phyloP scores from a whole-genome alignment of 2,888 invertebrate species.

The Dichetophora obliterata region DNA sequence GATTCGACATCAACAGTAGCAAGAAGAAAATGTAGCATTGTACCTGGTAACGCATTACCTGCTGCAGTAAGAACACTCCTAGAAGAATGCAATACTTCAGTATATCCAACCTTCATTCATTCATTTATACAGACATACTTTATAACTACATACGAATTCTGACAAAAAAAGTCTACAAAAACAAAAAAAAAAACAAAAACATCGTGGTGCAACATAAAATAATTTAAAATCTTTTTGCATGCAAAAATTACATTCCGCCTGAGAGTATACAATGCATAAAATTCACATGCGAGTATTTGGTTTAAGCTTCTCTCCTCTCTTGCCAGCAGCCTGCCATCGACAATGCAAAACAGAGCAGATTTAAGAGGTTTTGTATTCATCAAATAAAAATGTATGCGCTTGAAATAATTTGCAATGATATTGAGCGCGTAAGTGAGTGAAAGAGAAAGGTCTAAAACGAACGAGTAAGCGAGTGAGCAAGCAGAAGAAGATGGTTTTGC shows the following conservation, averaged over 20 bases:
- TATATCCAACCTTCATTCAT: neutral
- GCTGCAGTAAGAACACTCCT: neutral
- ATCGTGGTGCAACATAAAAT: neutral
- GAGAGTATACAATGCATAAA: slow-evolving; percentile 31
- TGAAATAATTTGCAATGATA: slow-evolving; percentile 26
- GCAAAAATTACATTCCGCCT: slow-evolving; percentile 18
- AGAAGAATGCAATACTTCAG: slow-evolving; percentile 13
- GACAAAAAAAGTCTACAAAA: neutral
- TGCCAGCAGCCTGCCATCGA: no score
- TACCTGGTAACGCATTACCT: neutral
- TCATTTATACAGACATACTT: slow-evolving; percentile 2
- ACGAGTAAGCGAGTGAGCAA: neutral
- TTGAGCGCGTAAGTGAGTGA: neutral
- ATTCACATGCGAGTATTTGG: neutral
- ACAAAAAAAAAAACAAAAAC: neutral
- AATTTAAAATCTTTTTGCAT: slow-evolving; percentile 26
- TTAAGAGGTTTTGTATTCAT: neutral
- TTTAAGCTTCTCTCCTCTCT: neutral
- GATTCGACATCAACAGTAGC: slow-evolving; percentile 19
- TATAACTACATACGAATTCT: neutral
- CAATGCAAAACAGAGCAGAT: neutral
- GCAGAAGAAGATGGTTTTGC: neutral
- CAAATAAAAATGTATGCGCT: slow-evolving; percentile 18
- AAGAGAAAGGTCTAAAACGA: neutral
- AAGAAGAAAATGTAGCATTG: neutral